phyloP scores from a whole-genome alignment of 2,113 vertebrate species.

The Eulacestoma nigropectus region DNA sequence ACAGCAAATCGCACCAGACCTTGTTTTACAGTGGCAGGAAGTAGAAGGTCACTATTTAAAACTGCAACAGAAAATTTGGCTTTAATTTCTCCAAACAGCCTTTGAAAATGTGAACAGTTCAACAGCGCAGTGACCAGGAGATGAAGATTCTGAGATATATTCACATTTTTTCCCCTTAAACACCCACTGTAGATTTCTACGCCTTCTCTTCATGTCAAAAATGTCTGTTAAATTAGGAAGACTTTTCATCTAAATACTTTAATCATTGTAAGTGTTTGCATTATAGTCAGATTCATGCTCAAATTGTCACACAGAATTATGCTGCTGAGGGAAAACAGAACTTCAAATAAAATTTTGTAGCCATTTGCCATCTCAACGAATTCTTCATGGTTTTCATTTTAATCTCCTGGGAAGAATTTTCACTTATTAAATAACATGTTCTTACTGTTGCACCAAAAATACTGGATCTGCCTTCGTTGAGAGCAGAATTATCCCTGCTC shows the following conservation, averaged over 20 bases:
- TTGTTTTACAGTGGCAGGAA: conserved; percentile 6
- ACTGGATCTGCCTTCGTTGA: not conserved
- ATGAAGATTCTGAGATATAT: not conserved
- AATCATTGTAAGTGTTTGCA: not conserved
- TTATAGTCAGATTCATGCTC: not conserved
- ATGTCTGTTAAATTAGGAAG: not conserved
- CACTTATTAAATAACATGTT: not conserved
- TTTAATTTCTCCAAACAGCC: not conserved
- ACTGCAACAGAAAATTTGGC: not conserved
- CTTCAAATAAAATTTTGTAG: not conserved
- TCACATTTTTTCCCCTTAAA: not conserved
- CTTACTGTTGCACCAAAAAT: not conserved
- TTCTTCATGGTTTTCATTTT: not conserved
- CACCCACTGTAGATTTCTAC: not conserved
- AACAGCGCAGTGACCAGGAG: not conserved
- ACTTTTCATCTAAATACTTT: not conserved
- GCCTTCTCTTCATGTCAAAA: not conserved
- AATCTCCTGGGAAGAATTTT: not conserved
- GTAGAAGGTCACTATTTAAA: not conserved
- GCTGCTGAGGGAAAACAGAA: not conserved
- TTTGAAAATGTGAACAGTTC: not conserved
- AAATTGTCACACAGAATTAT: not conserved
- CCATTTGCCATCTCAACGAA: not conserved
- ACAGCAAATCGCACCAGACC: not conserved
- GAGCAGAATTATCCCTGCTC: not conserved